Percentiles rank a stretch among this genome's conserved stretches.
Conservation (phyloP, 1,140 invertebrate species). For the Bombyx mori region DNA sequence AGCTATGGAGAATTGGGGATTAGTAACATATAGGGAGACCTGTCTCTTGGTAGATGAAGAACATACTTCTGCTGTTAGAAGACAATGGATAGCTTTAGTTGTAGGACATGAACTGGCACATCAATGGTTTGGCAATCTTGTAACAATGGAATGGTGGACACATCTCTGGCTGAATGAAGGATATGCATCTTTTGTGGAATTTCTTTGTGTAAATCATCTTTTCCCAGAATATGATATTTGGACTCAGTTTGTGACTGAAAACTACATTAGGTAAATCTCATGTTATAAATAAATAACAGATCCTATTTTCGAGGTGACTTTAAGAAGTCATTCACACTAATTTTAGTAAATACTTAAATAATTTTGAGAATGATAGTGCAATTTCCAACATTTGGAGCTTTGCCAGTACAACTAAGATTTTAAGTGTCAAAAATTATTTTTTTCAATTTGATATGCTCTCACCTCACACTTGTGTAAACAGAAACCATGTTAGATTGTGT, state of each 20-base stretch:
- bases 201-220: constrained; percentile 87
- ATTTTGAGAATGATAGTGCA: too few relatives aligned
- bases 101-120: constrained; percentile 92
- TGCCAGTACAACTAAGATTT: too few relatives aligned
- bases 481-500: neutral
- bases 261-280: constrained; percentile 73
- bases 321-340: too few relatives aligned
- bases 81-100: constrained; percentile 90
- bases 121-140: constrained; percentile 90
- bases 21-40: constrained; percentile 81
- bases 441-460: too few relatives aligned
- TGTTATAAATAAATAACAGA: too few relatives aligned
- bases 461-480: too few relatives aligned
- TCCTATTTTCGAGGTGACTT: too few relatives aligned
- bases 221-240: constrained; percentile 95
- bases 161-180: constrained; percentile 94
- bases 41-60: constrained; percentile 87
- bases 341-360: too few relatives aligned
- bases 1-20: constrained; percentile 98
- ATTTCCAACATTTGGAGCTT: too few relatives aligned
- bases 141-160: constrained; percentile 94
- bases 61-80: constrained; percentile 85
- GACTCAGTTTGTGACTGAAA: constrained; percentile 92
- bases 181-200: constrained; percentile 92
- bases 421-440: too few relatives aligned